phyloP scores from a whole-genome alignment of 1,140 invertebrate genomes.

The Bradynema listronoti region DNA sequence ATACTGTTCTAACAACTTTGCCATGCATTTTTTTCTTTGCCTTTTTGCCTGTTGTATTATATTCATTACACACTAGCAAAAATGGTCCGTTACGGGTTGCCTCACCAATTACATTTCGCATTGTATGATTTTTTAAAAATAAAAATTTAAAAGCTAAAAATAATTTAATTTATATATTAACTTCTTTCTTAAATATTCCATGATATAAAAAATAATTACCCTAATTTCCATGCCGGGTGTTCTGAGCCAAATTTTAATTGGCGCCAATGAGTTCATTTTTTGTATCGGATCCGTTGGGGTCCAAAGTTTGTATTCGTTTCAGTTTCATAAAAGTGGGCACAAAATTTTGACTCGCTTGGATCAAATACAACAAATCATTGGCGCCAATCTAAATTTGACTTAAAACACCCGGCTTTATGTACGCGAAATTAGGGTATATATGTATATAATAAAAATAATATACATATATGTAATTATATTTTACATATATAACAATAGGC shows the following conservation, averaged over 20 bases:
- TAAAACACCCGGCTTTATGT: background rate
- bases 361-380: too few species aligned
- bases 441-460: background rate
- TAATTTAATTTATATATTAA: too few species aligned
- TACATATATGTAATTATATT: background rate
- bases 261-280: background rate
- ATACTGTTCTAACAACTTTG: slow-evolving; percentile 48
- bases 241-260: too few species aligned
- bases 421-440: background rate
- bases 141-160: background rate
- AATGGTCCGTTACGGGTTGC: slow-evolving; percentile 36
- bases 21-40: slow-evolving; percentile 45
- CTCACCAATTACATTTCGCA: slow-evolving; percentile 25
- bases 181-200: background rate
- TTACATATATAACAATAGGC: too few species aligned
- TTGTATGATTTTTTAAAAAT: slow-evolving; percentile 9
- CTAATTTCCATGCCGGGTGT: too few species aligned
- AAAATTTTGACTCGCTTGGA: too few species aligned
- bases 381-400: too few species aligned
- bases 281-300: background rate
- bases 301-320: background rate
- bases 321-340: too few species aligned
- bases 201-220: background rate
- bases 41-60: slow-evolving; percentile 43
- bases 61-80: slow-evolving; percentile 31